A percentile compares a stretch with the other conserved stretches of the same genome.
phyloP scores from a whole-genome alignment of 2,797 vertebrate genomes.

The Xenops minutus region DNA sequence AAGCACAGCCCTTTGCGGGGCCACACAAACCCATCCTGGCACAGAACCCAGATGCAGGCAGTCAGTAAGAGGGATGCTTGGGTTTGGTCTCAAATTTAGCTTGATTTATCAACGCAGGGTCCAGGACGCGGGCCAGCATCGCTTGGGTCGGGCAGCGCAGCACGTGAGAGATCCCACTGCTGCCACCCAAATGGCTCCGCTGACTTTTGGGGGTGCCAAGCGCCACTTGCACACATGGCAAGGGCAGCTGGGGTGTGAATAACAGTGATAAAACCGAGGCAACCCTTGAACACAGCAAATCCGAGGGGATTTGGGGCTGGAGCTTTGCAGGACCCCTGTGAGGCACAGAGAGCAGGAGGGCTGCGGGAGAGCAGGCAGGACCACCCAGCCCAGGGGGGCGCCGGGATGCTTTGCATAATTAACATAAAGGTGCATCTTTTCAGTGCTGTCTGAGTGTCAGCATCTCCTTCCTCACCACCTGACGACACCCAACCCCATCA shows the following conservation, averaged over 20 bases:
- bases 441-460: rapidly evolving
- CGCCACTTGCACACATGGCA: rapidly evolving
- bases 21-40: not conserved
- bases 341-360: not conserved
- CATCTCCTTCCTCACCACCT: rapidly evolving
- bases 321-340: not conserved
- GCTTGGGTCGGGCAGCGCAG: rapidly evolving
- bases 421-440: not conserved
- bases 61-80: not conserved
- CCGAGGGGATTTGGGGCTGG: not conserved
- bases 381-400: too few relatives aligned
- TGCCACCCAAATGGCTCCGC: rapidly evolving
- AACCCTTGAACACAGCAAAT: rapidly evolving
- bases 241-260: not conserved
- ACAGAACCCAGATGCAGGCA: not conserved
- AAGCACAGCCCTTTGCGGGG: not conserved
- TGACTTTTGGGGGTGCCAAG: not conserved
- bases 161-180: not conserved
- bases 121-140: rapidly evolving
- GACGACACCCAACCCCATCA: not conserved
- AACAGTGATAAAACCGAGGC: not conserved
- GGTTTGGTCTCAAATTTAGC: not conserved
- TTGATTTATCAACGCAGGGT: not conserved
- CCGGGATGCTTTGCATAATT: rapidly evolving
- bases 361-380: not conserved